Evolutionary conservation across 2,797 vertebrate genomes (phyloP).

Genomic region (Galagoides demidoff): DNA sequence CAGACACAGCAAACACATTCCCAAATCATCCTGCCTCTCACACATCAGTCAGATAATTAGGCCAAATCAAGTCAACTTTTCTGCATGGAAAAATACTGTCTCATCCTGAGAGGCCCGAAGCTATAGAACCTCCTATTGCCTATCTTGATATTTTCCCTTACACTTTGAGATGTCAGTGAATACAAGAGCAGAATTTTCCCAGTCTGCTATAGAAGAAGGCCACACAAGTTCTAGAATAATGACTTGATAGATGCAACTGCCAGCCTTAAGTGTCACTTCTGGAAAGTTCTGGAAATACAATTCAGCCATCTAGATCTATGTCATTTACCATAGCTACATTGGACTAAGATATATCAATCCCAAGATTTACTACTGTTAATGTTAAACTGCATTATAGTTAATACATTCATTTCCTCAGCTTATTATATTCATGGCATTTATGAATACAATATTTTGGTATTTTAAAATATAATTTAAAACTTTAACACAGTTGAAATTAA

Average conservation of each 20-base stretch:
- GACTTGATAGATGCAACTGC: neutral
- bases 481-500: slow-evolving; percentile 34
- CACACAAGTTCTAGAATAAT: neutral
- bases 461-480: neutral
- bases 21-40: neutral
- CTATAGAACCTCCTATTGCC: neutral
- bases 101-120: neutral
- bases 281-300: neutral
- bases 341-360: neutral
- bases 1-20: neutral
- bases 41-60: neutral
- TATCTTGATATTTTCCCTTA: neutral
- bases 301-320: neutral
- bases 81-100: neutral
- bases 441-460: too few species aligned
- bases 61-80: neutral
- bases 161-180: neutral
- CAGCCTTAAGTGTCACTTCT: neutral
- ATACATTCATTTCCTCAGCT: neutral
- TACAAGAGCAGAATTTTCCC: neutral
- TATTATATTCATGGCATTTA: neutral
- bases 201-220: neutral
- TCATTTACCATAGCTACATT: neutral
- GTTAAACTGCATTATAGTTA: neutral
- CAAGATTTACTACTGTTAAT: neutral